A percentile compares a stretch with the other conserved stretches of the same genome.
Conservation (phyloP, 2,888 invertebrate genomes). For the Nemotelus pantherinus region DNA sequence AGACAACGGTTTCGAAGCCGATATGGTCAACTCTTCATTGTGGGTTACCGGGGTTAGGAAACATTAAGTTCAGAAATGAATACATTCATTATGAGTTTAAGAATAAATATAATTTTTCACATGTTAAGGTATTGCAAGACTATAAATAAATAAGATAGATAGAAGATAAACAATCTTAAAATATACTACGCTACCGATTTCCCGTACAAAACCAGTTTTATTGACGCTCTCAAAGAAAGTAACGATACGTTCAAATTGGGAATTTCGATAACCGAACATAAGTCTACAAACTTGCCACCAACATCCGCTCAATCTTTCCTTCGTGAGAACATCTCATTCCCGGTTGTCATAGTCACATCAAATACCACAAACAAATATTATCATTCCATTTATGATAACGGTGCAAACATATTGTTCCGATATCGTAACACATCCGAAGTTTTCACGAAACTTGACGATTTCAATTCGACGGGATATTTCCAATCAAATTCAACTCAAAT, state of each 20-base stretch:
- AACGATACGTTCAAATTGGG: slow-evolving; percentile 55
- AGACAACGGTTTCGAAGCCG: no score
- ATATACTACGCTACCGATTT: slow-evolving; percentile 58
- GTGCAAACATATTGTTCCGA: slow-evolving; percentile 69
- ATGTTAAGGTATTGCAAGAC: no score
- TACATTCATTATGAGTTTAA: no score
- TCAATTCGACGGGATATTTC: slow-evolving; percentile 61
- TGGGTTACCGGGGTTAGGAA: no score
- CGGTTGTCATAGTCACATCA: slow-evolving; percentile 61
- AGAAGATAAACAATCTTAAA: slow-evolving; percentile 58
- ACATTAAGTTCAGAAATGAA: no score
- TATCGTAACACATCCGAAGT: slow-evolving; percentile 61
- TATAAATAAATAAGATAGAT: no score
- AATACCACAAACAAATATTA: slow-evolving; percentile 79
- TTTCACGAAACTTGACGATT: slow-evolving; percentile 64
- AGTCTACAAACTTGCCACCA: slow-evolving; percentile 73
- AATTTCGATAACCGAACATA: slow-evolving; percentile 55
- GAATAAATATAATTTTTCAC: no score
- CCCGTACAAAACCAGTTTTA: slow-evolving; percentile 56
- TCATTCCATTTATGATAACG: slow-evolving; percentile 79
- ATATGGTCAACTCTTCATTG: no score
- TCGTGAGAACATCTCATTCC: slow-evolving; percentile 66
- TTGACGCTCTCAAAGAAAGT: slow-evolving; percentile 54
- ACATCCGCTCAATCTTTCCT: slow-evolving; percentile 88
- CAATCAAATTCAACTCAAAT: slow-evolving; percentile 69